Evolutionary conservation across 2,797 vertebrate genomes (phyloP).

Genomic region (Sphenopsis melanotis): DNA sequence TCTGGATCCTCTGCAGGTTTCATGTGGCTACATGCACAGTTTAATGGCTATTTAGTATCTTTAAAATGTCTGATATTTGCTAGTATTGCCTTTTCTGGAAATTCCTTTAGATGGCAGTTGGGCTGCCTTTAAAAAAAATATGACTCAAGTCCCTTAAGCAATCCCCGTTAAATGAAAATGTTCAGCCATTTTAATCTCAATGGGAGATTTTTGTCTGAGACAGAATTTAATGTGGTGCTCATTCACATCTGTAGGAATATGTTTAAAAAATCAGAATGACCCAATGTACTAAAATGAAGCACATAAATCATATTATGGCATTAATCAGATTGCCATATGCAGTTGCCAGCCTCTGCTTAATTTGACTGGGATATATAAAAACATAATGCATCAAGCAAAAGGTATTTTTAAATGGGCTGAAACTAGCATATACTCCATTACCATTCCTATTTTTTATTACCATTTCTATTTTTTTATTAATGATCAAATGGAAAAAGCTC

Average conservation of each 20-base stretch:
- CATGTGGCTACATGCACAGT: background rate
- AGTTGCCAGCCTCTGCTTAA: slow-evolving; percentile 8
- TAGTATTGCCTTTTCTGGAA: background rate
- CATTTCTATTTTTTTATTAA: background rate
- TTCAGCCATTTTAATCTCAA: slow-evolving; percentile 22
- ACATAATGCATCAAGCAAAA: slow-evolving; percentile 23
- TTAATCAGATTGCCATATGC: slow-evolving; percentile 33
- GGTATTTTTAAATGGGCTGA: slow-evolving; percentile 19
- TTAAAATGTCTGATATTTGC: background rate
- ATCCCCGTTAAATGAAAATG: background rate
- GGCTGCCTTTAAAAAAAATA: background rate
- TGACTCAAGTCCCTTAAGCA: background rate
- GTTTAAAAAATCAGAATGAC: slow-evolving; percentile 33
- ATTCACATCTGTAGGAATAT: slow-evolving; percentile 19
- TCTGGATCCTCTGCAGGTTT: background rate
- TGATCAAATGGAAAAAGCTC: slow-evolving; percentile 10
- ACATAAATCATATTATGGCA: slow-evolving; percentile 36
- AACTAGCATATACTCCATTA: background rate
- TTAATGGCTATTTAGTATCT: background rate
- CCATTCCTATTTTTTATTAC: background rate
- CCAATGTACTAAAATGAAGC: slow-evolving; percentile 17
- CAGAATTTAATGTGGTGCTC: slow-evolving; percentile 21
- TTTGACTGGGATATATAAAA: slow-evolving; percentile 24
- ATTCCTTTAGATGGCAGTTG: background rate
- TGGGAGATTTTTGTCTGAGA: slow-evolving; percentile 30